phyloP scores from a whole-genome alignment of 1,140 invertebrate genomes.

The Philopotamus ludificatus region DNA sequence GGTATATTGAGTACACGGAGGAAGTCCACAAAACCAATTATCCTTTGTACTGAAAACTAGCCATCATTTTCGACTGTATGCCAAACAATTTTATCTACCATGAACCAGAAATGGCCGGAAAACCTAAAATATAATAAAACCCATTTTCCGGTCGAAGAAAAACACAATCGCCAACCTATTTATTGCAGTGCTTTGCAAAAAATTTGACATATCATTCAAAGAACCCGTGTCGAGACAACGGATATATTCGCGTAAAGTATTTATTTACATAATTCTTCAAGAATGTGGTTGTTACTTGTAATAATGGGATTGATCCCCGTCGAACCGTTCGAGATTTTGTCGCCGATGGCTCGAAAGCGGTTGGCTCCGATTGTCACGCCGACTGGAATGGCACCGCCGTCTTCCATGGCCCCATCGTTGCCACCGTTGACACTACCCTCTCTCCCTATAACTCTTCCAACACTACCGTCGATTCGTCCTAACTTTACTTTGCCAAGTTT shows the following conservation, averaged over 20 bases:
- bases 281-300: not conserved
- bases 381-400: not conserved
- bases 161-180: slow-evolving; percentile 14
- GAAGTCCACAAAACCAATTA: slow-evolving; percentile 15
- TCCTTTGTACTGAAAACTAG: not conserved
- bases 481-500: not conserved
- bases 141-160: not conserved
- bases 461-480: not conserved
- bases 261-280: not conserved
- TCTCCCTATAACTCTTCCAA: slow-evolving; percentile 44
- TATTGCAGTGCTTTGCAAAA: not conserved
- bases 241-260: not conserved
- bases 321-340: no score
- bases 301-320: no score
- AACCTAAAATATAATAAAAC: slow-evolving; percentile 13
- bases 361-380: not conserved
- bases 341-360: no score
- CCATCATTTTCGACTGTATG: not conserved
- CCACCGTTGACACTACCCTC: slow-evolving; percentile 1
- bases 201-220: slow-evolving; percentile 14
- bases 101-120: slow-evolving; percentile 1
- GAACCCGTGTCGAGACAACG: not conserved
- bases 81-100: not conserved
- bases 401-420: not conserved
- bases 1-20: no score